phyloP scores from a whole-genome alignment of 64 coral and sea anemone genomes.

The Catalaphyllia jardinei region DNA sequence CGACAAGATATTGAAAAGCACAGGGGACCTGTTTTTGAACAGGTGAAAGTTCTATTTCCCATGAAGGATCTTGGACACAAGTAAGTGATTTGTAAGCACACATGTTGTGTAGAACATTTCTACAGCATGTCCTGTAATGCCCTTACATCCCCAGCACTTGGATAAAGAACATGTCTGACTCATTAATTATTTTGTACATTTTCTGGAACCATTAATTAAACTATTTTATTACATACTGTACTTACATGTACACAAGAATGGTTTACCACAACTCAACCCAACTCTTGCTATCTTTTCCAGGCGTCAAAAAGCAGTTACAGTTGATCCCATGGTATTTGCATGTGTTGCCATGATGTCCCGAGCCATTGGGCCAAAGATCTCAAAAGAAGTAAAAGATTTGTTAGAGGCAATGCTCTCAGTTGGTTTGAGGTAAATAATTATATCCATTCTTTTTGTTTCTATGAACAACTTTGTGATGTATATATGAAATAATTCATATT shows the following conservation, averaged over 20 bases:
- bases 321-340: conserved; percentile 99
- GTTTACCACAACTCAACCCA: too few species aligned
- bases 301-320: conserved; percentile 90
- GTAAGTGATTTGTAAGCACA: conserved; percentile 26
- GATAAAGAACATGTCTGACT: too few species aligned
- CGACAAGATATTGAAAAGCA: conserved; percentile 78
- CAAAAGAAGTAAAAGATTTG: conserved; percentile 92
- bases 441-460: too few species aligned
- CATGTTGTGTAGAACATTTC: too few species aligned
- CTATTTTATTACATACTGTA: too few species aligned
- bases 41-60: conserved; percentile 82
- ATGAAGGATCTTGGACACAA: conserved; percentile 97
- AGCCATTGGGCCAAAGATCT: conserved; percentile 94
- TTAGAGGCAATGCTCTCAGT: conserved; percentile 94
- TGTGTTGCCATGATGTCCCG: conserved; percentile 95
- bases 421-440: conserved; percentile 66
- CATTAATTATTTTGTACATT: too few species aligned
- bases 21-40: conserved; percentile 76
- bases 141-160: too few species aligned
- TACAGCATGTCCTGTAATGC: too few species aligned
- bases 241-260: too few species aligned
- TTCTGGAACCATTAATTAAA: not conserved
- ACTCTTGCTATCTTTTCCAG: conserved; percentile 37
- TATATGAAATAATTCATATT: too few species aligned
- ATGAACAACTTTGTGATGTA: too few species aligned